Conservation (phyloP, 2,113 vertebrate genomes). For the Hippocampus comes region DNA sequence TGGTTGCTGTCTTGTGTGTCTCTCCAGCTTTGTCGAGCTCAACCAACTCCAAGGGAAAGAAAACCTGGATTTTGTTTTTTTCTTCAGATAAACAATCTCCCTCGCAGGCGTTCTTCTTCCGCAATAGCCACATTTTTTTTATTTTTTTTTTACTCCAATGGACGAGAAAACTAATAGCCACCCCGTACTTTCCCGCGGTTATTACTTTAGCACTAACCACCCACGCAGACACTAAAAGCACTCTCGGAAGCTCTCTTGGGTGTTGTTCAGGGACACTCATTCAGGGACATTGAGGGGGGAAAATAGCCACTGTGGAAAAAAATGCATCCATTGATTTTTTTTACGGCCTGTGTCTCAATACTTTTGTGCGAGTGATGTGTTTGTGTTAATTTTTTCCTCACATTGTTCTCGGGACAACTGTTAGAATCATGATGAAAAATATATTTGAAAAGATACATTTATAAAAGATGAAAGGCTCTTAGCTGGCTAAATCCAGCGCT, state of each 20-base stretch:
- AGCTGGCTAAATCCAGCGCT: not conserved
- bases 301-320: not conserved
- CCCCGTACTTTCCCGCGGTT: constrained; percentile 1
- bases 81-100: not conserved
- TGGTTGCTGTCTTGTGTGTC: not conserved
- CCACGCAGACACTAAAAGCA: constrained; percentile 11
- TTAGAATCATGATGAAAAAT: not conserved
- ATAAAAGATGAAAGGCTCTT: not conserved
- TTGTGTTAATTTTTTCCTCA: not conserved
- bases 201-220: constrained; percentile 10
- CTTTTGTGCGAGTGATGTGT: not conserved
- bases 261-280: not conserved
- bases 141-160: not conserved
- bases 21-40: not conserved
- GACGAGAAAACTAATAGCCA: constrained; percentile 1
- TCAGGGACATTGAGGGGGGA: not conserved
- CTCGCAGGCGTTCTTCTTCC: not conserved
- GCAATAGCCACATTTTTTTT: not conserved
- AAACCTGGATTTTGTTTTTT: not conserved
- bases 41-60: not conserved
- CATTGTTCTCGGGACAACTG: not conserved
- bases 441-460: not conserved
- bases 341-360: not conserved
- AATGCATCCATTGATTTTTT: not conserved
- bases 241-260: not conserved